A percentile compares a stretch with the other conserved stretches of the same genome.
phyloP scores from a whole-genome alignment of 2,888 invertebrate genomes.

The Aporophyla lueneburgensis region DNA sequence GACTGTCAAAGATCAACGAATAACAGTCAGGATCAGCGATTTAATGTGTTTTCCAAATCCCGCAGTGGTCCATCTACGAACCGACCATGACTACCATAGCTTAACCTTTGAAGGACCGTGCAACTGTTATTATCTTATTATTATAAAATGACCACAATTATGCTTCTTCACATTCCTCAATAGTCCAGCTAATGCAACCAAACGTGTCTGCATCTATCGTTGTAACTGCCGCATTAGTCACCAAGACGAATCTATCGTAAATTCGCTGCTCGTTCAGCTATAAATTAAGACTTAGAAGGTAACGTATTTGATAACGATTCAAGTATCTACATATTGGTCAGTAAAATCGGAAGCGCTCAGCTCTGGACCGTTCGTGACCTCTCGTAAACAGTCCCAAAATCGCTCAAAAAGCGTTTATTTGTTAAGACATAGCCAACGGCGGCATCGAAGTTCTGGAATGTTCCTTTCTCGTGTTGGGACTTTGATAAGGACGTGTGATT shows the following conservation, averaged over 20 bases:
- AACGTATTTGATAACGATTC: slow-evolving; percentile 29
- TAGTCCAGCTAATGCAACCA: slow-evolving; percentile 6
- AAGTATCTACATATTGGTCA: slow-evolving; percentile 28
- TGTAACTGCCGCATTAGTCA: slow-evolving; percentile 41
- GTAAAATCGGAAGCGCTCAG: slow-evolving; percentile 39
- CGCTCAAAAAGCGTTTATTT: slow-evolving; percentile 11
- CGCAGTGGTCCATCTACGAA: too few relatives aligned
- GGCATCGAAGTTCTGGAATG: slow-evolving; percentile 19
- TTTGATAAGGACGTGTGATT: neutral
- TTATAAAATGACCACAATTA: too few relatives aligned
- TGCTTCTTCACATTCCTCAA: slow-evolving; percentile 9
- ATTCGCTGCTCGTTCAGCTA: slow-evolving; percentile 32
- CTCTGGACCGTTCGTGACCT: too few relatives aligned
- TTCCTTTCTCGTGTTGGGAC: slow-evolving; percentile 32
- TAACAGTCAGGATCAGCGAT: too few relatives aligned
- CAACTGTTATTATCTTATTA: too few relatives aligned
- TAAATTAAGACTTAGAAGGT: slow-evolving; percentile 49
- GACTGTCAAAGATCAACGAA: too few relatives aligned
- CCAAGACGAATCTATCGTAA: slow-evolving; percentile 34
- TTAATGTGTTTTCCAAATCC: too few relatives aligned
- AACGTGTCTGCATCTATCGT: slow-evolving; percentile 23
- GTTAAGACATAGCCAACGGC: slow-evolving; percentile 31
- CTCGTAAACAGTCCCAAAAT: too few relatives aligned
- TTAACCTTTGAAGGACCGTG: too few relatives aligned
- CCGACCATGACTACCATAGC: too few relatives aligned